phyloP scores from a whole-genome alignment of 2,888 invertebrate genomes.

The Stomorhina lunata region DNA sequence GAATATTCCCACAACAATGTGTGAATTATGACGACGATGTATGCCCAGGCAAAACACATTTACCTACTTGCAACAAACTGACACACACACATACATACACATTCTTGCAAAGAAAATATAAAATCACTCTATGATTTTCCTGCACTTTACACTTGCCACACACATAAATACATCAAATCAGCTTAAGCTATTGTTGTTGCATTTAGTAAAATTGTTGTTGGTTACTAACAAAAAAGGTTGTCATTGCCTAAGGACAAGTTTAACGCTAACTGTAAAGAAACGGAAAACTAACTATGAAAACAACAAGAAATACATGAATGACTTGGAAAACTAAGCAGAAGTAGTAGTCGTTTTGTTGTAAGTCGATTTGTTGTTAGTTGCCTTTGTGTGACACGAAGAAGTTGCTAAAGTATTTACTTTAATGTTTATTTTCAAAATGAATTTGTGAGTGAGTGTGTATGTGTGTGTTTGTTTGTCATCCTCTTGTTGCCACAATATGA shows the following conservation, averaged over 20 bases:
- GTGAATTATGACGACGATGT: constrained; percentile 43
- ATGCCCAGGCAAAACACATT: constrained; percentile 13
- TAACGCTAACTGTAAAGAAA: constrained; percentile 51
- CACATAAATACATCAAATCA: constrained; percentile 33
- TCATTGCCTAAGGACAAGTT: constrained; percentile 61
- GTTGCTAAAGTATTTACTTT: constrained; percentile 26
- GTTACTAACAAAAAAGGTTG: constrained; percentile 45
- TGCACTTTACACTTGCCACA: constrained; percentile 18
- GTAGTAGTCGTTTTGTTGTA: not conserved
- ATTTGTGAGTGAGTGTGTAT: not conserved
- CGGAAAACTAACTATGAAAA: constrained; percentile 3
- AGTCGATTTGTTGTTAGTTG: not conserved
- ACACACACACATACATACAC: not conserved
- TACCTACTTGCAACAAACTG: constrained; percentile 4
- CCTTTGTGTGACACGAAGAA: constrained; percentile 6
- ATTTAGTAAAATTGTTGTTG: constrained; percentile 17
- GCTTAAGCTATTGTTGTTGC: constrained; percentile 32
- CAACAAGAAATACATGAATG: constrained; percentile 25
- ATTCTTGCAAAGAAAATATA: not conserved
- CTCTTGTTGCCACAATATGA: constrained; percentile 45
- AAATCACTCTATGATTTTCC: no score
- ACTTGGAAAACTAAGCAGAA: constrained; percentile 2
- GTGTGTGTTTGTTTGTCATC: constrained; percentile 1
- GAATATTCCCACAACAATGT: constrained; percentile 53
- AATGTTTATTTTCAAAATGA: constrained; percentile 20